Evolutionary conservation across 2,113 vertebrate species (phyloP), one percentile per base, ranked within the genome.

Genomic region (Oryzias melastigma): DNA sequence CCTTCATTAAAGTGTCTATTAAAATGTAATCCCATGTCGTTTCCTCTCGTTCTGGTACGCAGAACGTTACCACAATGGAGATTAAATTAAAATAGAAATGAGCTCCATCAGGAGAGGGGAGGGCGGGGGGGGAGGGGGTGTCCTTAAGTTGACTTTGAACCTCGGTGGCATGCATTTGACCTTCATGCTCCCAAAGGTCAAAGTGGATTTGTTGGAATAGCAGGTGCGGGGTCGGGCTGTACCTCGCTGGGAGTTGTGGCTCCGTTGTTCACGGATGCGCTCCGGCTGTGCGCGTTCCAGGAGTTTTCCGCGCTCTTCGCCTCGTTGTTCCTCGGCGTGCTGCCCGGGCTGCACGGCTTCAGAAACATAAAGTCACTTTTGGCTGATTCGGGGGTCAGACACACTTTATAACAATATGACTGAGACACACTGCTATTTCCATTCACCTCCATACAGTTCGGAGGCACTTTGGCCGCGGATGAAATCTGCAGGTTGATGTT

Each of bases 331-430:
- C 91, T 80, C 8, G 90, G 89, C 5, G 90, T 84, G 55, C 83
- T 82, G 1, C 83, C 61, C n/a, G 93, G 90, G 78, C 92, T 94
- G 90, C 91, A 95, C 71, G 95, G 93, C 83, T 95, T 97, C 65
- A 97, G 86, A 77, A 97, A 97, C 94, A 95, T 96, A 73, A 97
- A 95, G 91, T 96, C 95, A 8, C 94, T 95, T 87, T 97, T 94
- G 58, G 93, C 92, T 10, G 95, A 95, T 75, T 95, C 94, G 0
- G 95, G 94, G 45, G 92, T 93, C 3, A 96, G 86, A 76, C 94
- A 96, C 56, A 95, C 93, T 88, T 96, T 95, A 78, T 96, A 95
- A 85, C 95, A 95, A 68, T 96, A 96, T 17, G 92, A 93, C 0
- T 94, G 94, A 17, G 90, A 87, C 5, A 91, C 78, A 42, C 91